phyloP scores from a whole-genome alignment of 2,888 invertebrate genomes.

The Chaetogeoica ovagalla region DNA sequence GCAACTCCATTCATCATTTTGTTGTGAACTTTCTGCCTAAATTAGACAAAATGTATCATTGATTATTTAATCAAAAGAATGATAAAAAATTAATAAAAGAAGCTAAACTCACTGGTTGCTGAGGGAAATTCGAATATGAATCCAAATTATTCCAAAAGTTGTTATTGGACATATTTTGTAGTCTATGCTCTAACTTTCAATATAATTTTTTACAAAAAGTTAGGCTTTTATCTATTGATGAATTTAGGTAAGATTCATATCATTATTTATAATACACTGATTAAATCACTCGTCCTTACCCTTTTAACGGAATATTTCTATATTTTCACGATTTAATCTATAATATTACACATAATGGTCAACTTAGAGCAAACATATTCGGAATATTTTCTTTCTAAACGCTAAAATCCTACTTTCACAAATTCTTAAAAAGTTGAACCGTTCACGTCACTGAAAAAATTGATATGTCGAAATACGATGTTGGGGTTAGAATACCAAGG shows the following conservation, averaged over 20 bases:
- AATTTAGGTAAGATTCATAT: neutral
- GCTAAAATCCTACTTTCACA: slow-evolving; percentile 41
- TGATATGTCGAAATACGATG: slow-evolving; percentile 28
- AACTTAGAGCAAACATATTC: neutral
- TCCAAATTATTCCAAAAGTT: slow-evolving; percentile 45
- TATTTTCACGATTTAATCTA: slow-evolving; percentile 12
- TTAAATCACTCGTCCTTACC: neutral
- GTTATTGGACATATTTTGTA: slow-evolving; percentile 39
- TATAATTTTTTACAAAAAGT: neutral
- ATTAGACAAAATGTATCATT: neutral
- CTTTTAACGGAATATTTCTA: neutral
- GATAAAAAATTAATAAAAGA: neutral
- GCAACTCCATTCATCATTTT: slow-evolving; percentile 44
- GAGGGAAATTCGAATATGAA: slow-evolving; percentile 33
- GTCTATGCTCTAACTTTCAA: slow-evolving; percentile 21
- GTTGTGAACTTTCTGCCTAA: slow-evolving; percentile 22
- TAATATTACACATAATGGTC: slow-evolving; percentile 11
- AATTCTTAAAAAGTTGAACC: slow-evolving; percentile 36
- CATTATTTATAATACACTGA: slow-evolving; percentile 11
- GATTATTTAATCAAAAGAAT: neutral
- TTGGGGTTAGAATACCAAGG: slow-evolving; percentile 39
- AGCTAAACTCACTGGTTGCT: slow-evolving; percentile 36
- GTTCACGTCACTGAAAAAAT: slow-evolving; percentile 51
- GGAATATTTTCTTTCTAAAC: neutral
- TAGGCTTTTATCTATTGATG: slow-evolving; percentile 26